Evolutionary conservation across 2,888 invertebrate species (phyloP).

Genomic region (Lepidochrysops patricia): DNA sequence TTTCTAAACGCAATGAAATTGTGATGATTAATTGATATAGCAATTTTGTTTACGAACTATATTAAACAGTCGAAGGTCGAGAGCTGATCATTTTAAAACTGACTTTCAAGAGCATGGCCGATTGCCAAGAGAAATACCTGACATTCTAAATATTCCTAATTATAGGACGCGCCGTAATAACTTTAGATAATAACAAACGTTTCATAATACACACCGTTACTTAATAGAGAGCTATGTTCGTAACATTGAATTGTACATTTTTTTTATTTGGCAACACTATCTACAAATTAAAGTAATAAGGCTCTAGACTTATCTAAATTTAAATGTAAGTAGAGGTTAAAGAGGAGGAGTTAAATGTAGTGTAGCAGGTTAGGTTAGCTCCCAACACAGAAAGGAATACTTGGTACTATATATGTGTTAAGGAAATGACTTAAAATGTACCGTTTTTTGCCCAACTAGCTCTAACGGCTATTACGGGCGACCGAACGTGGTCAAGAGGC

Average conservation of each 20-base stretch:
- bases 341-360: background rate
- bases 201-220: background rate
- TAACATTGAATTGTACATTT: background rate
- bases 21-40: background rate
- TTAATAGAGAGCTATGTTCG: slow-evolving; percentile 42
- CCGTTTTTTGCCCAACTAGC: slow-evolving; percentile 66
- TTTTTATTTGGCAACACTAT: no score
- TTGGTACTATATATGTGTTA: background rate
- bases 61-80: slow-evolving; percentile 28
- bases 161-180: slow-evolving; percentile 17
- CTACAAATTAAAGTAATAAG: no score
- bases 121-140: slow-evolving; percentile 51
- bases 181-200: slow-evolving; percentile 17
- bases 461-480: slow-evolving; percentile 73
- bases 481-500: slow-evolving; percentile 74
- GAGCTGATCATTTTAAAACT: slow-evolving; percentile 58
- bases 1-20: background rate
- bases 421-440: background rate
- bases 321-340: background rate
- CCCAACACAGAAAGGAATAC: no score
- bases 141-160: slow-evolving; percentile 25
- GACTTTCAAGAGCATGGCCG: slow-evolving; percentile 58
- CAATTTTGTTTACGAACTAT: slow-evolving; percentile 9
- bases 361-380: no score
- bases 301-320: no score